Evolutionary conservation across 2,113 vertebrate species (phyloP).

Genomic region (Syrrhaptes paradoxus): DNA sequence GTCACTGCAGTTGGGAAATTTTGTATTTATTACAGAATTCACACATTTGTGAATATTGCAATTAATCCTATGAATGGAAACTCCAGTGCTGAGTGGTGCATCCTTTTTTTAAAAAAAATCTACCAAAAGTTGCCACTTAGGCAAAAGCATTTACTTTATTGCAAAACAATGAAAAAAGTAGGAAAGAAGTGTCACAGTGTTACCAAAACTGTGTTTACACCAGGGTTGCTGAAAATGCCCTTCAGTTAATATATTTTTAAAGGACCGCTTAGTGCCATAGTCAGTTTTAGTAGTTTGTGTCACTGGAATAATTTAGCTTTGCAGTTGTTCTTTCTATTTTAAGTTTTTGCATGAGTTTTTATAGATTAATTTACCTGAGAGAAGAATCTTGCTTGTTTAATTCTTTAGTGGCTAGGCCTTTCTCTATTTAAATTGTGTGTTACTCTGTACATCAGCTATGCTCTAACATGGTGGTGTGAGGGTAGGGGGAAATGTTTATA

Average conservation of each 20-base stretch:
- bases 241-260: not conserved
- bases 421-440: not conserved
- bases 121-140: not conserved
- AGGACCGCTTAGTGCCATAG: not conserved
- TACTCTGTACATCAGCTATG: fast-evolving
- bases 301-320: not conserved
- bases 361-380: not conserved
- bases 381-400: not conserved
- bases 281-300: not conserved
- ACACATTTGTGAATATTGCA: not conserved
- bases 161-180: not conserved
- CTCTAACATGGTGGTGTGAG: not conserved
- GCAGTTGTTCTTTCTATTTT: not conserved
- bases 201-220: not conserved
- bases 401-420: not conserved
- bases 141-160: not conserved
- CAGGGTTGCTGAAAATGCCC: not conserved
- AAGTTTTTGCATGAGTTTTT: not conserved
- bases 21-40: not conserved
- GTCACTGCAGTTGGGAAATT: not conserved
- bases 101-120: not conserved
- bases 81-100: not conserved
- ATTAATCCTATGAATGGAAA: not conserved
- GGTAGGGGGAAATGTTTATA: not conserved
- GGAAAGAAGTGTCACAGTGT: not conserved